Percentiles rank a stretch among this genome's conserved stretches.
Conservation (phyloP, 1,140 invertebrate species). For the Sweltsa coloradensis region DNA sequence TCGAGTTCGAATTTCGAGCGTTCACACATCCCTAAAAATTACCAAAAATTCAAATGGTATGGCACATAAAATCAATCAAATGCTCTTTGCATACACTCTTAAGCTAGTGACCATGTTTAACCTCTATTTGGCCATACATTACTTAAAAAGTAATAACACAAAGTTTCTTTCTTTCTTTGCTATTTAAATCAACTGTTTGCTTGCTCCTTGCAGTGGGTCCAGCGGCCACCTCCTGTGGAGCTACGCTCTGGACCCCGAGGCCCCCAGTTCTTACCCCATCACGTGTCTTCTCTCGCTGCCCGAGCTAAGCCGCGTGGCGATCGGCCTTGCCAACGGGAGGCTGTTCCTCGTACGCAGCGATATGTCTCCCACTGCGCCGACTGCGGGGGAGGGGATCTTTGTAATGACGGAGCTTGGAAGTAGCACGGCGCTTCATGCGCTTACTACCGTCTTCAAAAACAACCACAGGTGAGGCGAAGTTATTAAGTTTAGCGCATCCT, state of each 20-base stretch:
- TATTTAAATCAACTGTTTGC: conserved; percentile 12
- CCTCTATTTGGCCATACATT: no score
- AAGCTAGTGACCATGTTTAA: no score
- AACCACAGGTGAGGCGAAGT: conserved; percentile 25
- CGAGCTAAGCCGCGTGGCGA: conserved; percentile 52
- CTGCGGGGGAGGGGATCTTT: conserved; percentile 53
- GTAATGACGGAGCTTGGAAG: conserved; percentile 64
- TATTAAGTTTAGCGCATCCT: no score
- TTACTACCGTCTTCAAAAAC: conserved; percentile 35
- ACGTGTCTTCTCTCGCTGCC: conserved; percentile 49
- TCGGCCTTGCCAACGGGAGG: conserved; percentile 57
- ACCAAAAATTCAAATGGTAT: no score
- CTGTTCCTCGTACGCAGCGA: conserved; percentile 56
- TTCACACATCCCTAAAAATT: no score
- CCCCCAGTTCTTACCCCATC: conserved; percentile 36
- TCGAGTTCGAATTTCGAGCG: no score
- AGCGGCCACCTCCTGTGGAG: conserved; percentile 42
- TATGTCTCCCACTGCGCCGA: conserved; percentile 42
- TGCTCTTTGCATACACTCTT: no score
- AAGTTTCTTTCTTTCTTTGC: conserved; percentile 7
- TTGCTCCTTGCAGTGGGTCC: conserved; percentile 28
- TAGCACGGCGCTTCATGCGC: conserved; percentile 43
- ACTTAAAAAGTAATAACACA: conserved; percentile 1
- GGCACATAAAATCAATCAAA: no score
- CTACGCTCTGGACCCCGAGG: conserved; percentile 36